Evolutionary conservation across 2,797 vertebrate genomes (phyloP), one percentile per base, ranked within the genome.

Genomic region (Geotrypetes seraphini): DNA sequence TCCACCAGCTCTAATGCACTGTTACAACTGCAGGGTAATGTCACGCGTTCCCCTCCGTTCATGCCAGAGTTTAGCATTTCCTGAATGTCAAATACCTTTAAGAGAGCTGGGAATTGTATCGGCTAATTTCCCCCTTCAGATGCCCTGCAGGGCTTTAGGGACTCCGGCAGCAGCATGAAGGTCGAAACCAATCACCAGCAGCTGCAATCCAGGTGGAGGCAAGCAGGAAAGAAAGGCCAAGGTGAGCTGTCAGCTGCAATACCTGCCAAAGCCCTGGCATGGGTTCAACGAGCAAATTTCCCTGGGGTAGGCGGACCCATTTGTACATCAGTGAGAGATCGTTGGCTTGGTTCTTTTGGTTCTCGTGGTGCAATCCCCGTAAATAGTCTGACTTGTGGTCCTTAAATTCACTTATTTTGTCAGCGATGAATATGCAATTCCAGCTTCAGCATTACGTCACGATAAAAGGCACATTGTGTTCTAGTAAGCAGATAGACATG

Each of bases 1-100:
- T 56, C 62, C 39, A 37, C 47, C 30, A 51, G 38, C 53, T 49
- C 33, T 35, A 34, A 12, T 9, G 47, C 57, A 64, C 49, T 45
- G 47, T 45, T 53, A 40, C 53, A 50, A 47, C 53, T 39, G 53
- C 47, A 36, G 47, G 3, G 21, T 63, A 62, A 57, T 69, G 58
- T 71, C 67, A 70, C 56, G 28, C 53, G 63, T 71, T 72, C 60
- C 60, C 62, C 54, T 49, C 50, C 47, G 50, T 30, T 31, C 36
- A 4, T 32, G 43, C 36, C 50, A 60, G 53, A 22, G 19, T 15
- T 22, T 39, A 60, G 61, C 50, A 33, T 64, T 71, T 66, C 61
- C 63, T 65, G 63, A 55, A 26, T 53, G 29, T 48, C 36, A 53
- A 63, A 66, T 47, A 42, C 28, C n/a, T 12, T 8, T 1, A 42